phyloP scores from a whole-genome alignment of 2,888 invertebrate species.

The Acleris laterana region DNA sequence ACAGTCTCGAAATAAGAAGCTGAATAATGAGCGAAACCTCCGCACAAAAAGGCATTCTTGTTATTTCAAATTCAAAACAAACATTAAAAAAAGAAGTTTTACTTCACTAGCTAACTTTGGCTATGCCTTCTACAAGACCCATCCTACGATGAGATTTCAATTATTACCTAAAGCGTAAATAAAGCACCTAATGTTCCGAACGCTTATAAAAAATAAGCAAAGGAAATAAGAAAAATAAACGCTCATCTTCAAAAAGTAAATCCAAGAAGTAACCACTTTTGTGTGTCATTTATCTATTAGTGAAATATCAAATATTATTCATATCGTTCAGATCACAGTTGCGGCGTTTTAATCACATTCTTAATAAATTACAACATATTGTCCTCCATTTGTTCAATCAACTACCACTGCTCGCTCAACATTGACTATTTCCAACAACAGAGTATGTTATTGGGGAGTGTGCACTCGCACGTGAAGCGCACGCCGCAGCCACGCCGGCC shows the following conservation, averaged over 20 bases:
- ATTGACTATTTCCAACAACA: constrained; percentile 68
- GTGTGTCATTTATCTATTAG: constrained; percentile 81
- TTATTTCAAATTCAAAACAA: constrained; percentile 41
- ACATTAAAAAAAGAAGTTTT: constrained; percentile 65
- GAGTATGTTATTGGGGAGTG: constrained; percentile 57
- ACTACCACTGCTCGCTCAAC: constrained; percentile 66
- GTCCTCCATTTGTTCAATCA: constrained; percentile 79
- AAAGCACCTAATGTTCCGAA: constrained; percentile 76
- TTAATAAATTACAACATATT: constrained; percentile 83
- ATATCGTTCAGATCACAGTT: constrained; percentile 86
- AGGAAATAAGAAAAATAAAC: constrained; percentile 55
- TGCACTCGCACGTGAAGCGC: constrained; percentile 59
- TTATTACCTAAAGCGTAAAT: constrained; percentile 71
- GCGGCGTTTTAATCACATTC: constrained; percentile 85
- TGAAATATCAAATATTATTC: constrained; percentile 85
- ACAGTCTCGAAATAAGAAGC: constrained; percentile 39
- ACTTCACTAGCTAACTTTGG: constrained; percentile 81
- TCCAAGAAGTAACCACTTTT: constrained; percentile 70
- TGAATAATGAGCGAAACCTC: constrained; percentile 32
- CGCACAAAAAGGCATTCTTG: constrained; percentile 19
- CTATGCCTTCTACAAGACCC: constrained; percentile 77
- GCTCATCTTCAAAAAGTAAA: constrained; percentile 56
- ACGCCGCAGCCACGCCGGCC: constrained; percentile 52
- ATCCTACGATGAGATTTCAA: constrained; percentile 60
- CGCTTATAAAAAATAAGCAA: constrained; percentile 56